phyloP scores from a whole-genome alignment of 2,888 invertebrate genomes.

The Callinectes sapidus region DNA sequence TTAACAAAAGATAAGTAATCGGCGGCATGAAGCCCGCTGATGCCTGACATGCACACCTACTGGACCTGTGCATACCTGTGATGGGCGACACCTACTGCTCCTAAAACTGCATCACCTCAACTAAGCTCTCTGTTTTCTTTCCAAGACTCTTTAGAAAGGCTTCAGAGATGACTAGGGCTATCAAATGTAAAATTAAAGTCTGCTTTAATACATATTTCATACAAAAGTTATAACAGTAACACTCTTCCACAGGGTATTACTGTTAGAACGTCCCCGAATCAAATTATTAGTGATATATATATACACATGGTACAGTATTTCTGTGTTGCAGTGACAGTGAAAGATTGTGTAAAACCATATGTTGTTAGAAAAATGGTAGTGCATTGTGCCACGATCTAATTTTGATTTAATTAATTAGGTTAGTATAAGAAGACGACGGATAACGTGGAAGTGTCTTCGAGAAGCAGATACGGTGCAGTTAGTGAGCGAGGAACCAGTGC shows the following conservation, averaged over 20 bases:
- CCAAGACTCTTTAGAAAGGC: neutral
- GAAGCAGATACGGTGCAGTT: constrained; percentile 26
- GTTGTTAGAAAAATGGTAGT: neutral
- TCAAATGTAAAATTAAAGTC: neutral
- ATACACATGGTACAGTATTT: neutral
- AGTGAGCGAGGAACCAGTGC: constrained; percentile 22
- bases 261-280: too few species aligned
- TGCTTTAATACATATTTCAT: neutral
- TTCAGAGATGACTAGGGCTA: neutral
- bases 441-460: constrained; percentile 11
- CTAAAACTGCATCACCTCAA: neutral
- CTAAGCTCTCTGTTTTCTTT: neutral
- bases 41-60: neutral
- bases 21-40: neutral
- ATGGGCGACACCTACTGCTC: neutral
- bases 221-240: neutral
- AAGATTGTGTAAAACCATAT: neutral
- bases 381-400: neutral
- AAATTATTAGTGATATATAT: neutral
- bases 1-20: neutral
- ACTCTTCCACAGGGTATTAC: neutral
- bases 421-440: neutral
- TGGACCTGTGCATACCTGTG: neutral
- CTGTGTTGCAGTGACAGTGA: neutral
- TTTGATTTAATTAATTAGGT: neutral